These are phyloP conservation scores for Strix aluco DNA, from an alignment of 2,113 vertebrate species.

Conservation along the genomic window DNA sequence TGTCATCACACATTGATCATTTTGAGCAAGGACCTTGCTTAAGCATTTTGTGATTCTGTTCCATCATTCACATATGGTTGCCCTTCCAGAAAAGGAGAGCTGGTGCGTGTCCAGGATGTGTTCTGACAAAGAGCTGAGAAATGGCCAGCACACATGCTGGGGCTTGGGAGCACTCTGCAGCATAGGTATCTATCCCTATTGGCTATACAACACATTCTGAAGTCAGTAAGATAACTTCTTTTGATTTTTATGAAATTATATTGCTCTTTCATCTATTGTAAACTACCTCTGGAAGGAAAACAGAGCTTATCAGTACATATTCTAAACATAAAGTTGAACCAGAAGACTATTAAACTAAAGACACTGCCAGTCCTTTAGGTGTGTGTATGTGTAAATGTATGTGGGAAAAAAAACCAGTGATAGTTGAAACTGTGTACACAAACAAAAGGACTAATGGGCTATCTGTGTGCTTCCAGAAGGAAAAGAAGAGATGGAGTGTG, in stretches of 20 bases:
- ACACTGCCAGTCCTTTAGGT: neutral
- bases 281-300: neutral
- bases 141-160: fast-evolving
- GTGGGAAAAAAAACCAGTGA: neutral
- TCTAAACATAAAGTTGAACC: neutral
- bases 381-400: neutral
- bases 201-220: neutral
- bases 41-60: neutral
- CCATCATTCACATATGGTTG: neutral
- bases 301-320: neutral
- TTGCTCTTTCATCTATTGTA: neutral
- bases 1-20: neutral
- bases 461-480: neutral
- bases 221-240: neutral
- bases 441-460: neutral
- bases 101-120: neutral
- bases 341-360: neutral
- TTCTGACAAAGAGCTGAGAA: neutral
- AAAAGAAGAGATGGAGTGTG: neutral
- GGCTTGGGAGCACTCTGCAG: neutral
- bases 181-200: fast-evolving
- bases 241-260: neutral
- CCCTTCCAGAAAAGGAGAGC: neutral
- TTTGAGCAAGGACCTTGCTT: neutral
- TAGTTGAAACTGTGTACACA: neutral